These are phyloP conservation scores for Elymnias hypermnestra DNA, from an alignment of 1,140 invertebrate genomes.

Conservation along the genomic window DNA sequence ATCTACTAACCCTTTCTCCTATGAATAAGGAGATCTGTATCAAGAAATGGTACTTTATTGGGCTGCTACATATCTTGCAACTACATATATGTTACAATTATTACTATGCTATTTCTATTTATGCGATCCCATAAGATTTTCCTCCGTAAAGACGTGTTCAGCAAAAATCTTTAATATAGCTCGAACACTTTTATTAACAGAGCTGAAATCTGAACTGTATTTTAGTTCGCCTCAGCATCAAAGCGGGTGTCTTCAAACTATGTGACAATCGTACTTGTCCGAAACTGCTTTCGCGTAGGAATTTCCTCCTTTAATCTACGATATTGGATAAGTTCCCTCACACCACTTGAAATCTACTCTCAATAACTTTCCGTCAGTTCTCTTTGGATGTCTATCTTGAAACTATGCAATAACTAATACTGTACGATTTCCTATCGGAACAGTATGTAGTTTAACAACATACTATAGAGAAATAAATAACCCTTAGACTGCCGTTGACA, in stretches of 20 bases:
- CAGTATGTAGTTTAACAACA: neutral
- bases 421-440: neutral
- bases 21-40: no score
- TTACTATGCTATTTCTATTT: no score
- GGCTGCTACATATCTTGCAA: no score
- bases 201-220: neutral
- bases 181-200: no score
- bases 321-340: constrained; percentile 3
- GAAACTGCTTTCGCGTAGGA: neutral
- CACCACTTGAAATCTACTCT: constrained; percentile 1
- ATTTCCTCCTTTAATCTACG: constrained; percentile 4
- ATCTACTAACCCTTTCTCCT: no score
- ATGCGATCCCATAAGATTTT: no score
- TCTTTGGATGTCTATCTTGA: neutral
- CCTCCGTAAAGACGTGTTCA: no score
- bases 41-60: no score
- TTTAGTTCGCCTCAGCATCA: neutral
- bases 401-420: neutral
- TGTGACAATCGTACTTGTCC: neutral
- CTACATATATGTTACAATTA: no score
- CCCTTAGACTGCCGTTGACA: no score
- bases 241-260: constrained; percentile 1
- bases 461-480: no score
- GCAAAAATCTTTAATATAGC: no score
- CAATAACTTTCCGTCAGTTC: neutral